phyloP scores from a whole-genome alignment of 2,888 invertebrate genomes.

The Smittia sp. region DNA sequence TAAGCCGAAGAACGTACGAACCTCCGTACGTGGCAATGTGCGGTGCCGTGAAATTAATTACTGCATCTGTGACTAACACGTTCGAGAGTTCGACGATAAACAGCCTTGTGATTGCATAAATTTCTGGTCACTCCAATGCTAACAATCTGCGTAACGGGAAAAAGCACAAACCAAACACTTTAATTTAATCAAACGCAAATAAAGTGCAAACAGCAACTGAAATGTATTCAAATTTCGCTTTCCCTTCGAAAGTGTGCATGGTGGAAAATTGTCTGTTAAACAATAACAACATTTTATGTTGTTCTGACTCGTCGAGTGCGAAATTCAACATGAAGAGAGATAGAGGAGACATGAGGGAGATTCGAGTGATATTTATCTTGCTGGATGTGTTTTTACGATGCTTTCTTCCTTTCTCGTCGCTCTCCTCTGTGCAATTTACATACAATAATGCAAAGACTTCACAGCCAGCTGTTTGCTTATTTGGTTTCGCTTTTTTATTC shows the following conservation, averaged over 20 bases:
- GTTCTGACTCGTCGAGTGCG: conserved; percentile 24
- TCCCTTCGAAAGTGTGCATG: conserved; percentile 17
- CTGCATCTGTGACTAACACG: conserved; percentile 24
- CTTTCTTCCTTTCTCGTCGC: not conserved
- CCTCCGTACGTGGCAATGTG: not conserved
- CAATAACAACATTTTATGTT: conserved; percentile 23
- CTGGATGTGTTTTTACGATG: conserved; percentile 22
- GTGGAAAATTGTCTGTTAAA: conserved; percentile 29
- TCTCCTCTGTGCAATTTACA: conserved; percentile 26
- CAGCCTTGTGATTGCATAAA: conserved; percentile 1
- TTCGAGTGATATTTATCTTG: conserved; percentile 13
- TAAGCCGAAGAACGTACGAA: not conserved
- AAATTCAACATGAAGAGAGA: conserved; percentile 20
- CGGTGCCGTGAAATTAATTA: conserved; percentile 23
- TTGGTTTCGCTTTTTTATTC: conserved; percentile 26
- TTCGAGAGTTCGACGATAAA: not conserved
- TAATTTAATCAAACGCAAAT: conserved; percentile 40
- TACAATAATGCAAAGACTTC: conserved; percentile 18
- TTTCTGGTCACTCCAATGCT: conserved; percentile 13
- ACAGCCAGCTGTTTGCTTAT: conserved; percentile 27
- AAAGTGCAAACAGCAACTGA: conserved; percentile 25
- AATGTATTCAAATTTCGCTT: conserved; percentile 5
- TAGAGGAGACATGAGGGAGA: conserved; percentile 13
- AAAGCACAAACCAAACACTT: conserved; percentile 15
- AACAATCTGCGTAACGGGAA: not conserved